Evolutionary conservation across 2,888 invertebrate species (phyloP), one percentile per base, ranked within the genome.

Genomic region (Actias luna): DNA sequence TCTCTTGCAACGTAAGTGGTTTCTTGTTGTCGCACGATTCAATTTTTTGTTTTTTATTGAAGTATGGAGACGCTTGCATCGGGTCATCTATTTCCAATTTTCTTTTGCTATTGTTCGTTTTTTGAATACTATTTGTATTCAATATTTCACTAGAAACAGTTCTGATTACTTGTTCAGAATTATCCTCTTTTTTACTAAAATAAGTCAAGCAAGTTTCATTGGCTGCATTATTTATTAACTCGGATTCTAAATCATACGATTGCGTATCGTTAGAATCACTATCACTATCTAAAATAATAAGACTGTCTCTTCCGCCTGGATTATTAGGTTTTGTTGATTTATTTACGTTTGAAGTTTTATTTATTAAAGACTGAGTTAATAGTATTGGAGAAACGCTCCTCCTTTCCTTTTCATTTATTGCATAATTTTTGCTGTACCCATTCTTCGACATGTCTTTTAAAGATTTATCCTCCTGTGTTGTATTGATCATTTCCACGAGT

Each of bases 401-500:
- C 70, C 84, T 80, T 61, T 84, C 78, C 25, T 25, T 50, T 7
- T 80, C 70, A 12, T 73, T 68, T 10, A 63, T 59, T 27, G n/a
- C 31, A 36, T 62, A 27, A 27, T 65, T 33, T 46, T 58, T 58
- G 35, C 60, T 64, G n/a, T 62, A 27, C 58, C 39, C n/a, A 64
- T 60, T 16, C 42, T 61, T 63, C 0, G 65, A 52, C 57, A 67
- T 59, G 29, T 64, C 66, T 18, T 64, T 61, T 1, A 65, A 31
- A 25, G 77, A 74, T 36, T 68, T 69, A 27, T 75, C 72, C 31
- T 72, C 69, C 22, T 74, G 67, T 55, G 79, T 75, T 75, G 82
- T 85, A 69, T 91, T 91, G 5, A 93, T 89, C 77, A 92, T 85
- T 66, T 92, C 84, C 31, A 92, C 85, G 29, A 91, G 76, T 76